Evolutionary conservation across 2,888 invertebrate genomes (phyloP).

Genomic region (Conchocele bisecta): DNA sequence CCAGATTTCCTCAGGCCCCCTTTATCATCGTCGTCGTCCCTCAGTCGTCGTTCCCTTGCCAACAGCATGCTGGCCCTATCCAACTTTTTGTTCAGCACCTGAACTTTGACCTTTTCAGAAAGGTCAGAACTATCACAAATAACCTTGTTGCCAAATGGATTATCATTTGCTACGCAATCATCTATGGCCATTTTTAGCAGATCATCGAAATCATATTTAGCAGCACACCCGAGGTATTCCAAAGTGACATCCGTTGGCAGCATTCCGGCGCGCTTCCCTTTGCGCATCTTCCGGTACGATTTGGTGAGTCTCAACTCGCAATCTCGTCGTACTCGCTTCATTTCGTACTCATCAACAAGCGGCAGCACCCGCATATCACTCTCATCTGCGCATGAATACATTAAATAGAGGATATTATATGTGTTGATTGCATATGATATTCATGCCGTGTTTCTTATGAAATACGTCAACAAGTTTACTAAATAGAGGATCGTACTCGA

Average conservation of each 20-base stretch:
- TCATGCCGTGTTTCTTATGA: too few species aligned
- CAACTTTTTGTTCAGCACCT: constrained; percentile 26
- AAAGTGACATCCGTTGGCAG: constrained; percentile 31
- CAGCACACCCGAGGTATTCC: constrained; percentile 30
- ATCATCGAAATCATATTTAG: constrained; percentile 31
- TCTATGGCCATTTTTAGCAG: constrained; percentile 35
- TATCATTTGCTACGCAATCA: constrained; percentile 38
- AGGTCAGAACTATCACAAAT: constrained; percentile 26
- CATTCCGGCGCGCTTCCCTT: constrained; percentile 20
- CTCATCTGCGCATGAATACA: constrained; percentile 39
- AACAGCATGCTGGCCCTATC: constrained; percentile 28
- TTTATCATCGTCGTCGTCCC: constrained; percentile 22
- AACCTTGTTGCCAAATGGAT: constrained; percentile 15
- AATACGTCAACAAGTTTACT: too few species aligned
- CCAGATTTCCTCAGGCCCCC: too few species aligned
- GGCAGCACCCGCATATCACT: constrained; percentile 34
- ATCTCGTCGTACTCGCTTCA: constrained; percentile 26
- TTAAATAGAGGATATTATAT: too few species aligned
- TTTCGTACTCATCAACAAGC: constrained; percentile 48
- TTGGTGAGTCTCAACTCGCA: constrained; percentile 31
- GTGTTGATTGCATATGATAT: too few species aligned
- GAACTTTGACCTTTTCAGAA: constrained; percentile 30
- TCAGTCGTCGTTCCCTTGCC: constrained; percentile 16
- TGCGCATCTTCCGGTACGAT: constrained; percentile 28
- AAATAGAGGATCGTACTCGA: too few species aligned